A percentile compares a stretch with the other conserved stretches of the same genome.
Conservation (phyloP, 2,888 invertebrate species). For the Yponomeuta cagnagella region DNA sequence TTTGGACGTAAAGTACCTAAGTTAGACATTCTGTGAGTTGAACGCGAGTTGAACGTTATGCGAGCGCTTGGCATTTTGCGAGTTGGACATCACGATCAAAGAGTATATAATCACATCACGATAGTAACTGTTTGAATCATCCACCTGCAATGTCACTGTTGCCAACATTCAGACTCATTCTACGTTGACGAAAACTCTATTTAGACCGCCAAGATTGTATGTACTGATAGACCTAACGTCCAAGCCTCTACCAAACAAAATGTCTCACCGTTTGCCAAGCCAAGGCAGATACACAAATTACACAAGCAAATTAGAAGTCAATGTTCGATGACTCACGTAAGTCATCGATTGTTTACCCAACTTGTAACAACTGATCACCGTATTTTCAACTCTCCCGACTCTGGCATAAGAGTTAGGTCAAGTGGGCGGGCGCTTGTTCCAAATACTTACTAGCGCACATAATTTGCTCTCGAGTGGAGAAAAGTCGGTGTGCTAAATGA, state of each 20-base stretch:
- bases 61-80: too few relatives aligned
- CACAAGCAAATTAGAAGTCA: conserved; percentile 15
- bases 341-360: conserved; percentile 9
- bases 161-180: too few relatives aligned
- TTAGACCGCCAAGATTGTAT: too few relatives aligned
- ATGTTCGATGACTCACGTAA: conserved; percentile 18
- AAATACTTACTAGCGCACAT: neutral
- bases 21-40: too few relatives aligned
- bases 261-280: neutral
- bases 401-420: neutral
- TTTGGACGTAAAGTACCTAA: too few relatives aligned
- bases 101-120: too few relatives aligned
- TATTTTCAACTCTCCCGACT: neutral
- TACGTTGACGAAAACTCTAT: too few relatives aligned
- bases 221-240: too few relatives aligned
- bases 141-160: too few relatives aligned
- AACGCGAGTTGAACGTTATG: too few relatives aligned
- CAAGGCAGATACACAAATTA: conserved; percentile 14
- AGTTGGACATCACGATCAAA: too few relatives aligned
- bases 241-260: conserved; percentile 5
- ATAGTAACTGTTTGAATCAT: too few relatives aligned
- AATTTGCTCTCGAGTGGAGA: neutral
- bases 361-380: neutral
- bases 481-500: neutral
- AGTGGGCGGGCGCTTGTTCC: neutral